These are phyloP conservation scores for Cephalopterus ornatus DNA, from an alignment of 2,113 vertebrate species.

Conservation along the genomic window DNA sequence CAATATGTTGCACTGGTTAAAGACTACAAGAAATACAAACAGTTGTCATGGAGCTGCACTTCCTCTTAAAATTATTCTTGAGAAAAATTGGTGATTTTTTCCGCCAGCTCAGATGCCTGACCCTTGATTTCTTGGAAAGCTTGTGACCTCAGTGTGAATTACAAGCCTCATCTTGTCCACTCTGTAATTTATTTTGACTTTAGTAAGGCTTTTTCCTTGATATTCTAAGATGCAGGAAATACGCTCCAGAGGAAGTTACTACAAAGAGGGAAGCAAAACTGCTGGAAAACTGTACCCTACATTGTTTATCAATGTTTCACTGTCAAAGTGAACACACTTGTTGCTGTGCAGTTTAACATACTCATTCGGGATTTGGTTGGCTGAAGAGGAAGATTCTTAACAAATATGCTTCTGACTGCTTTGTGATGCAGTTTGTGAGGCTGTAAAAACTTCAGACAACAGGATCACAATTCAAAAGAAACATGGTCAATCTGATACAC, in stretches of 20 bases:
- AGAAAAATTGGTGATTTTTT: not conserved
- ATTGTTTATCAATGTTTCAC: not conserved
- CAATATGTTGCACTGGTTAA: not conserved
- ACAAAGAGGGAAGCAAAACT: slow-evolving; percentile 48
- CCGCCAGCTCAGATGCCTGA: not conserved
- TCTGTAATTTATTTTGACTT: slow-evolving; percentile 52
- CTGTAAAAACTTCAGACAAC: not conserved
- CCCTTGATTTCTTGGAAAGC: slow-evolving; percentile 37
- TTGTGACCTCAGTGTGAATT: slow-evolving; percentile 6
- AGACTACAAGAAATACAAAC: not conserved
- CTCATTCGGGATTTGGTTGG: not conserved
- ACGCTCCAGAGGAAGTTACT: slow-evolving; percentile 35
- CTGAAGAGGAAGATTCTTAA: not conserved
- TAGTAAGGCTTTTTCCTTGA: slow-evolving; percentile 44
- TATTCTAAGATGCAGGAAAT: slow-evolving; percentile 36
- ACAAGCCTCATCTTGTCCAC: slow-evolving; percentile 21
- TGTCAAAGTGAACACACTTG: not conserved
- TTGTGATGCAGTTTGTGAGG: not conserved
- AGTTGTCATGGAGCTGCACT: slow-evolving; percentile 35
- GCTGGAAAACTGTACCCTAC: not conserved
- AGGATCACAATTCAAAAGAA: not conserved
- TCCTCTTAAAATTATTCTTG: slow-evolving; percentile 8
- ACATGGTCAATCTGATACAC: not conserved
- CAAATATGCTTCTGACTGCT: not conserved
- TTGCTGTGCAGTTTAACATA: not conserved